Conservation (phyloP, 2,888 invertebrate species). For the Xanthia icteritia region DNA sequence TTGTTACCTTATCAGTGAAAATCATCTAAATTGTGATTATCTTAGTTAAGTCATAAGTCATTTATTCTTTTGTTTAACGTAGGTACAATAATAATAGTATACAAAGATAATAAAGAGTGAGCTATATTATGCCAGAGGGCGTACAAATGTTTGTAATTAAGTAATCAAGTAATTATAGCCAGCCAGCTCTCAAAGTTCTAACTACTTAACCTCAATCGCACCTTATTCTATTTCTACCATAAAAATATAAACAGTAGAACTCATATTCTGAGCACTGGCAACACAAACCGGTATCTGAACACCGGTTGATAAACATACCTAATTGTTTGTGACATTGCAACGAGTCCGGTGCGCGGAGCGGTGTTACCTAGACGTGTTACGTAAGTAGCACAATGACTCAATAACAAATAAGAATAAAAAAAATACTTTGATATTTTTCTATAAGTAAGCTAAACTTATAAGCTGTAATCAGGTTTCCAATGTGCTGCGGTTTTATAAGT, state of each 20-base stretch:
- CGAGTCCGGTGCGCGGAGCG: slow-evolving; percentile 20
- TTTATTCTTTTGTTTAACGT: no score
- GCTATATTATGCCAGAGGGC: no score
- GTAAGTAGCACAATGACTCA: slow-evolving; percentile 27
- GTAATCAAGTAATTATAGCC: neutral
- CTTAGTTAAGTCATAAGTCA: no score
- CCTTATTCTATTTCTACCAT: neutral
- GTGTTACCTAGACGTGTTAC: slow-evolving; percentile 6
- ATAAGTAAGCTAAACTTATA: neutral
- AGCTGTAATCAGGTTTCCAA: neutral
- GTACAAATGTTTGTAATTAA: neutral
- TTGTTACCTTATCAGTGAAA: neutral
- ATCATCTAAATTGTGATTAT: neutral
- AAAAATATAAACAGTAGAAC: slow-evolving; percentile 31
- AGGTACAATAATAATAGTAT: no score
- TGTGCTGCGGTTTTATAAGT: neutral
- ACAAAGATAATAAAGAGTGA: no score
- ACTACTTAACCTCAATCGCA: neutral
- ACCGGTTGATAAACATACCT: slow-evolving; percentile 50
- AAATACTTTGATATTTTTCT: neutral
- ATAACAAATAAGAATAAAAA: no score
- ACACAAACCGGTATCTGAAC: slow-evolving; percentile 47
- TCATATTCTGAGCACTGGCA: slow-evolving; percentile 23
- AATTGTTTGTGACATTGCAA: slow-evolving; percentile 9
- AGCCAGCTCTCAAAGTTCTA: neutral